Percentiles rank a stretch among this genome's conserved stretches.
These are phyloP conservation scores for Macroteleia sp. DNA, from an alignment of 2,888 invertebrate genomes.

Conservation along the genomic window DNA sequence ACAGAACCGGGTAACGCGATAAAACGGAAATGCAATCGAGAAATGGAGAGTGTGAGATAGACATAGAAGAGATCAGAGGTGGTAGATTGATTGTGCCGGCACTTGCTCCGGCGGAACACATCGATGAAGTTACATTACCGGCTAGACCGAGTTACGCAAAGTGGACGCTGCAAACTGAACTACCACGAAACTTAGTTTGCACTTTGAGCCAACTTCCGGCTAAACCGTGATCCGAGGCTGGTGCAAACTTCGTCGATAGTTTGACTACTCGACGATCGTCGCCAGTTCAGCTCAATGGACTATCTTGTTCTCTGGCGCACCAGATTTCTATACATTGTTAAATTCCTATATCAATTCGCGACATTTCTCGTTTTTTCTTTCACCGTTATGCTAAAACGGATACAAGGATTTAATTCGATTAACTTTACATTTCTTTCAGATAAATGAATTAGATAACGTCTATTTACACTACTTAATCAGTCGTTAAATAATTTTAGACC, in stretches of 20 bases:
- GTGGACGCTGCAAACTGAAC: conserved; percentile 79
- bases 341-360: conserved; percentile 1
- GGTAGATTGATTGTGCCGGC: conserved; percentile 80
- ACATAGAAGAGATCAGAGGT: conserved; percentile 66
- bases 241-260: conserved; percentile 71
- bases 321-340: conserved; percentile 47
- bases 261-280: conserved; percentile 75
- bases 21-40: conserved; percentile 59
- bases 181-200: conserved; percentile 79
- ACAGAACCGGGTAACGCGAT: conserved; percentile 61
- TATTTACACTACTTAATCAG: conserved; percentile 40
- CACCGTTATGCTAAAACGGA: conserved; percentile 9
- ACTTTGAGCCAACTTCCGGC: conserved; percentile 78
- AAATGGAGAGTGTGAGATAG: conserved; percentile 59
- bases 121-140: conserved; percentile 83
- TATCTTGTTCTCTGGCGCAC: conserved; percentile 11
- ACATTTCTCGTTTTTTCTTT: conserved; percentile 16
- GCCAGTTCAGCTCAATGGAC: conserved; percentile 66
- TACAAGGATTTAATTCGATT: not conserved
- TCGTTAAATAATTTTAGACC: conserved; percentile 40
- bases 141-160: conserved; percentile 82
- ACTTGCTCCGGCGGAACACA: conserved; percentile 81
- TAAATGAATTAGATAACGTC: conserved; percentile 15
- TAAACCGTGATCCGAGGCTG: conserved; percentile 73
- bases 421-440: not conserved